Evolutionary conservation across 2,888 invertebrate species (phyloP), one percentile per base, ranked within the genome.

Genomic region (Penaeus monodon): DNA sequence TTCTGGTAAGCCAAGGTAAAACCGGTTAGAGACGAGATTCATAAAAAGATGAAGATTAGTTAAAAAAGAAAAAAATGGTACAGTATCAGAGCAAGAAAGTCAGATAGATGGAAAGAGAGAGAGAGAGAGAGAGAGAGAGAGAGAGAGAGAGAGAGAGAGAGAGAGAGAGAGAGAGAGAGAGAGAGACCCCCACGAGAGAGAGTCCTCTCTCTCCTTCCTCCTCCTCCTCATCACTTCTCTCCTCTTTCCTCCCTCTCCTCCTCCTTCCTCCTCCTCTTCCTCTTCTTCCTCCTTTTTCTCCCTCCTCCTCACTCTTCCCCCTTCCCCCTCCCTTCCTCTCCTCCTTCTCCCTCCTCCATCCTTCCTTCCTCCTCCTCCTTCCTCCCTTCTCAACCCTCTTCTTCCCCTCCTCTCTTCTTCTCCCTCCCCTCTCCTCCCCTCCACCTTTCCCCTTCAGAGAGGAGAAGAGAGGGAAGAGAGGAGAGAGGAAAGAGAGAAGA

Each of bases 321-420:
- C 73, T 33, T 57, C 20, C 33, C n/a, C 77, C 57, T 57, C 57
- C 77, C 57, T 57, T 49, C 7, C 10, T 10, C 10, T 10, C 10
- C 49, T 49, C 49, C 1, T 57, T 44, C 44, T 44, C 44, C 57
- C 44, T 44, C 44, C 27, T n/a, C 77, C n/a, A 22, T 74, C 74
- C 38, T 38, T 74, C 74, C 38, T 38, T 74, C 74, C 38, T 38
- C 38, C 74, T 74, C 74, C 38, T 38, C 38, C 74, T 74, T 38
- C 38, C 74, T 74, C 74, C 33, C 74, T 74, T 33, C 33, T 33
- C 33, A 27, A 29, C 74, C 49, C 63, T 78, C 78, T 63, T 49
- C n/a, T 24, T 78, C 78, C 49, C 63, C 57, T 27, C n/a, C 78
- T 78, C 78, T 63, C 64, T 78, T 27, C 27, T 29, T 63, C 78